Base-by-base conservation (phyloP, 2,888 invertebrate genomes). In the Cephalotes varians region DNA sequence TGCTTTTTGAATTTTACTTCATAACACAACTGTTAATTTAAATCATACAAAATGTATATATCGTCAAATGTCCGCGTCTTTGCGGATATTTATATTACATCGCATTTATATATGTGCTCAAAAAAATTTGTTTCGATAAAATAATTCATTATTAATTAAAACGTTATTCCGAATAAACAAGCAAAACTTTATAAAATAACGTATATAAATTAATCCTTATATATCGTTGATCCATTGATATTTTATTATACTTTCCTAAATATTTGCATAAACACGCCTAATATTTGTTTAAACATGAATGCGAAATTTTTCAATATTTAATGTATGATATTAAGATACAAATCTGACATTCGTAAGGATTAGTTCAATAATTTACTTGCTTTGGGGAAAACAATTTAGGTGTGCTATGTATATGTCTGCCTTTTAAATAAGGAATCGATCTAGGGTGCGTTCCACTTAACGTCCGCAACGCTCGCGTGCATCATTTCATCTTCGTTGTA, bases 201-300 rank as follows among this genome's bases (percentile, higher is more conserved):
- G 2, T 62, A 51, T 12, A 37, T 2, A 31, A 54, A 15, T 37
- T n/a, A 76, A 64, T 76, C 7, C 7, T 74, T 28, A 15, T 9
- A 40, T 2, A 2, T 49, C 18, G 15, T 58, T 44, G 44, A 60
- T 58, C 44, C 4, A 58, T 12, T 54, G 18, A 44, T 44, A 73
- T 25, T 74, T 37, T 51, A 51, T 3, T 62, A 1, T 64, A 64
- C 65, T 64, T 76, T 44, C 1, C 2, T 54, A 65, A 10, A 28
- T 51, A 85, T 76, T n/a, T 77, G 87, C 86, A 87, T 90, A 88
- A 87, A 87, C 82, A 76, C 77, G 88, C 91, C 91, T 91, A 91
- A 92, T 90, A 90, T 81, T 79, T 83, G 28, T 65, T 80, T 89
- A 90, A 79, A 69, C 34, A 51, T 67, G 71, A 79, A 72, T 62